phyloP scores from a whole-genome alignment of 1,140 invertebrate species.

The Magallana angulata region DNA sequence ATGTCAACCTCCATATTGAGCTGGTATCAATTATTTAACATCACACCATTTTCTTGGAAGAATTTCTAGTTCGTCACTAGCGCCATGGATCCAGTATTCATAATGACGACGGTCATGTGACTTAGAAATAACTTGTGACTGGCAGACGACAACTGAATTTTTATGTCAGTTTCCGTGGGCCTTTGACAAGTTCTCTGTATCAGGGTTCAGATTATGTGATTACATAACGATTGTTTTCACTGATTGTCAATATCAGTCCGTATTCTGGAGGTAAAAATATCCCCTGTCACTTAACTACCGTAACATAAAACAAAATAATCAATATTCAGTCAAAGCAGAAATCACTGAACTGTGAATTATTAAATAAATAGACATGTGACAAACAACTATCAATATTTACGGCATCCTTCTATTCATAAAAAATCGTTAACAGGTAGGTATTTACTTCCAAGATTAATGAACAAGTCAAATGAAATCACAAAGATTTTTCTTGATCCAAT shows the following conservation, averaged over 20 bases:
- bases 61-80: slow-evolving; percentile 27
- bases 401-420: neutral
- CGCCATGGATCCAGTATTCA: slow-evolving; percentile 23
- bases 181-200: slow-evolving; percentile 31
- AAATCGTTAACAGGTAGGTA: neutral
- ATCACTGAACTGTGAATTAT: slow-evolving; percentile 30
- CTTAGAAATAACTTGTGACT: slow-evolving; percentile 25
- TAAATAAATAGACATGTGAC: slow-evolving; percentile 15
- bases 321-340: slow-evolving; percentile 23
- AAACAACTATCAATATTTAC: neutral
- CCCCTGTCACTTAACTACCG: slow-evolving; percentile 16
- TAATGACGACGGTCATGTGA: slow-evolving; percentile 30
- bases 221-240: slow-evolving; percentile 25
- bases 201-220: slow-evolving; percentile 12
- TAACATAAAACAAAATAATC: slow-evolving; percentile 23
- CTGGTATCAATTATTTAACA: slow-evolving; percentile 34
- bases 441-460: neutral
- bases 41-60: slow-evolving; percentile 35
- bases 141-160: slow-evolving; percentile 32
- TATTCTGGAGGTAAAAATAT: slow-evolving; percentile 21
- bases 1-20: slow-evolving; percentile 35
- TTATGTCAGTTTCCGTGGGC: slow-evolving; percentile 29
- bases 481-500: neutral
- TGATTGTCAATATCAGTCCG: slow-evolving; percentile 33
- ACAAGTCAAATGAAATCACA: neutral